A percentile compares a stretch with the other conserved stretches of the same genome.
These are phyloP conservation scores for Glossosoma conforme DNA, from an alignment of 1,140 invertebrate species.

Conservation along the genomic window DNA sequence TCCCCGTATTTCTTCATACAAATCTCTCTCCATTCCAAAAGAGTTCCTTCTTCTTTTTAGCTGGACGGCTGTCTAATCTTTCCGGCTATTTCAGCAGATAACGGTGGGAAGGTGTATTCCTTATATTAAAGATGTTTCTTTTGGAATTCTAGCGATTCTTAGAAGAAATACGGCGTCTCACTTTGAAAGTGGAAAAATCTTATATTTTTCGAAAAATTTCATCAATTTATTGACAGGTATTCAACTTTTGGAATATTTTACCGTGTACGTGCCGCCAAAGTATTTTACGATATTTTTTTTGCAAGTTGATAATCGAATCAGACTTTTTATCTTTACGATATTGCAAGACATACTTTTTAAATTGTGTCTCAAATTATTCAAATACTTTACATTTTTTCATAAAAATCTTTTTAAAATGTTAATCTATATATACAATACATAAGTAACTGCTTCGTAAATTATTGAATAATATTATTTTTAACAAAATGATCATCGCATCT, in stretches of 20 bases:
- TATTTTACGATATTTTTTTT: too few species aligned
- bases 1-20: too few species aligned
- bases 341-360: too few species aligned
- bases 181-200: conserved; percentile 19
- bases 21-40: not conserved
- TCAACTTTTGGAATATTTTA: conserved; percentile 17
- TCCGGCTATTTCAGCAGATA: not conserved
- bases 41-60: not conserved
- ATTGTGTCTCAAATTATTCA: too few species aligned
- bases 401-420: too few species aligned
- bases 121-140: conserved; percentile 25
- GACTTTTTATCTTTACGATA: too few species aligned
- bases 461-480: too few species aligned
- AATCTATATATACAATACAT: too few species aligned
- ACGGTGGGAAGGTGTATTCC: not conserved
- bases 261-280: conserved; percentile 23
- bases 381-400: too few species aligned
- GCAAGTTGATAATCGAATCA: too few species aligned
- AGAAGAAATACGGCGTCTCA: conserved; percentile 18
- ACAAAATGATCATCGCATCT: too few species aligned
- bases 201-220: conserved; percentile 23
- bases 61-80: not conserved
- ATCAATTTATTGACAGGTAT: conserved; percentile 24
- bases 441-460: too few species aligned
- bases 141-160: conserved; percentile 18